These are phyloP conservation scores for Corythornis vintsioides DNA, from an alignment of 2,113 vertebrate genomes.

Conservation along the genomic window DNA sequence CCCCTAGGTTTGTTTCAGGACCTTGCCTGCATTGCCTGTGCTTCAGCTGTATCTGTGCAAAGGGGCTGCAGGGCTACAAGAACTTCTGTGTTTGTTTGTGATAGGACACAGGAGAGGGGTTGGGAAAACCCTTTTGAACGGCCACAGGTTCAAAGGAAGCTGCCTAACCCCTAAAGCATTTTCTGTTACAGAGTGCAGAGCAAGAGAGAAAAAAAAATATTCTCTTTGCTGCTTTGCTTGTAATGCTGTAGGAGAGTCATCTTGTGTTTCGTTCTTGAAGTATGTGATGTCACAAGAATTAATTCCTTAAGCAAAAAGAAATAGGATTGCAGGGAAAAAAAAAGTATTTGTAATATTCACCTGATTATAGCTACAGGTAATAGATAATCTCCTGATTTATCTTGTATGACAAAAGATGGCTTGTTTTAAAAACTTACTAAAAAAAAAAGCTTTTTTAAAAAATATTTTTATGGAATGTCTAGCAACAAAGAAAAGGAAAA, in stretches of 20 bases:
- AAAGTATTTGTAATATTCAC: slow-evolving; percentile 56
- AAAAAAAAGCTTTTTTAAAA: accelerated
- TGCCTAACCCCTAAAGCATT: slow-evolving; percentile 7
- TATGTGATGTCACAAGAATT: slow-evolving; percentile 71
- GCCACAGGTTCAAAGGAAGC: slow-evolving; percentile 34
- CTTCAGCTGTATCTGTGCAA: neutral
- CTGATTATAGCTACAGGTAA: slow-evolving; percentile 29
- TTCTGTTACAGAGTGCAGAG: slow-evolving; percentile 23
- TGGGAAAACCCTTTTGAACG: slow-evolving; percentile 32
- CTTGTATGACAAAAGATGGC: neutral
- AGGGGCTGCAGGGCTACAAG: neutral
- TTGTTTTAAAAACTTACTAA: neutral
- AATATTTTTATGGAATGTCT: neutral
- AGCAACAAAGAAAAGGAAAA: neutral
- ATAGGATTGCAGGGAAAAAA: slow-evolving; percentile 58
- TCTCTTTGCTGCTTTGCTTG: slow-evolving; percentile 6
- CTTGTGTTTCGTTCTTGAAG: slow-evolving; percentile 64
- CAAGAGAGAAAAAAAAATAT: neutral
- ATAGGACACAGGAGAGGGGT: neutral
- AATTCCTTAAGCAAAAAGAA: slow-evolving; percentile 70
- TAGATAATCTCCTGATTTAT: slow-evolving; percentile 19
- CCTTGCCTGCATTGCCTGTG: neutral
- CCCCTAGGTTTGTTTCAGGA: neutral
- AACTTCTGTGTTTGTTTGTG: neutral
- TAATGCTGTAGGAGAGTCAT: slow-evolving; percentile 38